phyloP scores from a whole-genome alignment of 1,140 invertebrate genomes.

The Pseudomyrmex cubaensis region DNA sequence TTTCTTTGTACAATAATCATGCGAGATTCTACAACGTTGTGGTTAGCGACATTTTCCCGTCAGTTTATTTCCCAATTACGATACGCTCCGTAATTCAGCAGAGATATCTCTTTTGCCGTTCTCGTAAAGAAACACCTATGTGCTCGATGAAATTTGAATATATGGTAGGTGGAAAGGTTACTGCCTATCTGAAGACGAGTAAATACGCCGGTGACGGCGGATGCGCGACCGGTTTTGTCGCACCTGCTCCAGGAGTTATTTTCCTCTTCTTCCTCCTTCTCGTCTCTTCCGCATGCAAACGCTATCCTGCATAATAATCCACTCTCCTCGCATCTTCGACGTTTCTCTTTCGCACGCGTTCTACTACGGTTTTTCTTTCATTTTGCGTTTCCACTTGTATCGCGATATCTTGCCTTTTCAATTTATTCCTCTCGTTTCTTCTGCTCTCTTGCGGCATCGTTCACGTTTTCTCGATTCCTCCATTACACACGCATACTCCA shows the following conservation, averaged over 20 bases:
- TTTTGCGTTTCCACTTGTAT: neutral
- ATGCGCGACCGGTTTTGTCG: slow-evolving; percentile 64
- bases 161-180: slow-evolving; percentile 46
- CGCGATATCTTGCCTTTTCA: neutral
- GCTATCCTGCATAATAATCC: slow-evolving; percentile 58
- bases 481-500: neutral
- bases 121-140: slow-evolving; percentile 18
- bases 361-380: neutral
- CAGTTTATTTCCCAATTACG: slow-evolving; percentile 21
- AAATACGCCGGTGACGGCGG: slow-evolving; percentile 48
- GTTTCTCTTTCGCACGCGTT: neutral
- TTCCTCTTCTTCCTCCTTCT: neutral
- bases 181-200: slow-evolving; percentile 42
- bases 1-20: neutral
- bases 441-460: neutral
- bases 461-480: slow-evolving; percentile 6
- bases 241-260: slow-evolving; percentile 67
- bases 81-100: slow-evolving; percentile 7
- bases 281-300: slow-evolving; percentile 11
- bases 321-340: neutral
- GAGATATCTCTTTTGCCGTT: slow-evolving; percentile 24
- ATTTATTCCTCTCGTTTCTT: slow-evolving; percentile 27
- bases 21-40: neutral
- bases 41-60: slow-evolving; percentile 2
- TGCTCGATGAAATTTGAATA: slow-evolving; percentile 46